These are phyloP conservation scores for Acromyrmex heyeri DNA, from an alignment of 1,140 invertebrate genomes.

Conservation along the genomic window DNA sequence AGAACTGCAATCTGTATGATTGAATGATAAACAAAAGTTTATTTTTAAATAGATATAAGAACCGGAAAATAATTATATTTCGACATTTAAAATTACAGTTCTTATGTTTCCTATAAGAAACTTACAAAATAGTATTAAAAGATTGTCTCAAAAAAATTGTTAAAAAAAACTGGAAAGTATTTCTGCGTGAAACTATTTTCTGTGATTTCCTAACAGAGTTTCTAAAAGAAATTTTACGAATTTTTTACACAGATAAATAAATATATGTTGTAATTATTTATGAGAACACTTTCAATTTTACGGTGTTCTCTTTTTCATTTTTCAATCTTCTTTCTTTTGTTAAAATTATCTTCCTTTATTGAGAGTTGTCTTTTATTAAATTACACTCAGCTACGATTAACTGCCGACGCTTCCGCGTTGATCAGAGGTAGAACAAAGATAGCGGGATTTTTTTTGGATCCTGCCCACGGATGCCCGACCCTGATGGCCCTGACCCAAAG, in stretches of 20 bases:
- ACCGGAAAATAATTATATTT: neutral
- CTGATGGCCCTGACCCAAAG: conserved; percentile 62
- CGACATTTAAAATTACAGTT: neutral
- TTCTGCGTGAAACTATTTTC: neutral
- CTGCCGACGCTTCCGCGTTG: conserved; percentile 43
- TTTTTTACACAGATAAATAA: neutral
- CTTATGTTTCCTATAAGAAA: neutral
- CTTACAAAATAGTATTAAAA: neutral
- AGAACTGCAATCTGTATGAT: conserved; percentile 10
- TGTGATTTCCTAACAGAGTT: neutral
- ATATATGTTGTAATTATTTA: neutral
- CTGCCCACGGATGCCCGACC: conserved; percentile 34
- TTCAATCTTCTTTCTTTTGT: neutral
- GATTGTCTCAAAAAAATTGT: neutral
- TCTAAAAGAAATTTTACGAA: neutral
- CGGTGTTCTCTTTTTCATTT: neutral
- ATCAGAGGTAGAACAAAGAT: conserved; percentile 36
- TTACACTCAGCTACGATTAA: conserved; percentile 15
- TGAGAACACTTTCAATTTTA: conserved; percentile 1
- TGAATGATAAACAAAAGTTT: neutral
- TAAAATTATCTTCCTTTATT: neutral
- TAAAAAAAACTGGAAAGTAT: neutral
- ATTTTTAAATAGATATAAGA: neutral
- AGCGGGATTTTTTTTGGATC: conserved; percentile 42
- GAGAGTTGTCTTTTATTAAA: neutral